Evolutionary conservation across 2,888 invertebrate species (phyloP).

Genomic region (Drosophila formosana): DNA sequence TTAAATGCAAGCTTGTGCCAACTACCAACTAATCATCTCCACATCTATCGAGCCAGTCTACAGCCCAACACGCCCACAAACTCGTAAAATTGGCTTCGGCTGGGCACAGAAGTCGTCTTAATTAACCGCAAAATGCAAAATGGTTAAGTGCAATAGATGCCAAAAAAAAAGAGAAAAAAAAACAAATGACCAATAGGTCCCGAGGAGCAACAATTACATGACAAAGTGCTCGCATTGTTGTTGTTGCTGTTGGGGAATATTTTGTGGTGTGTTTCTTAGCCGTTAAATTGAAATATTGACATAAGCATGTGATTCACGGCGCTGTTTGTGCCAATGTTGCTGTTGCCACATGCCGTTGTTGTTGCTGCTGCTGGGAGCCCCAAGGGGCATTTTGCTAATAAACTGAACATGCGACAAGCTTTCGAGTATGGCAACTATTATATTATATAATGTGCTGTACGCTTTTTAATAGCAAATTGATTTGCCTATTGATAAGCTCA

Average conservation of each 20-base stretch:
- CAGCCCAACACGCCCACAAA: conserved; percentile 32
- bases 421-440: conserved; percentile 47
- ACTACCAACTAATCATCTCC: conserved; percentile 17
- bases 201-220: conserved; percentile 35
- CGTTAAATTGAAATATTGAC: conserved; percentile 80
- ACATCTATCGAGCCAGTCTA: conserved; percentile 12
- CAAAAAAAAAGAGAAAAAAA: conserved; percentile 39
- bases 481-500: conserved; percentile 72
- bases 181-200: background rate
- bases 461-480: conserved; percentile 70
- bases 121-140: conserved; percentile 70
- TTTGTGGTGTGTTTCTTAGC: conserved; percentile 53
- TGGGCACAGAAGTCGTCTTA: conserved; percentile 72
- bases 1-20: conserved; percentile 35
- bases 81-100: conserved; percentile 43
- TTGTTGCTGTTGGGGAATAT: conserved; percentile 15
- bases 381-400: conserved; percentile 59
- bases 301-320: conserved; percentile 59
- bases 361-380: conserved; percentile 24
- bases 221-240: conserved; percentile 66
- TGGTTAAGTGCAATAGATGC: conserved; percentile 68
- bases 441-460: conserved; percentile 68
- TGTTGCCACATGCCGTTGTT: conserved; percentile 49
- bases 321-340: conserved; percentile 35
- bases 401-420: conserved; percentile 53